Evolutionary conservation across 2,797 vertebrate species (phyloP), one percentile per base, ranked within the genome.

Genomic region (Lepilemur ruficaudatus): DNA sequence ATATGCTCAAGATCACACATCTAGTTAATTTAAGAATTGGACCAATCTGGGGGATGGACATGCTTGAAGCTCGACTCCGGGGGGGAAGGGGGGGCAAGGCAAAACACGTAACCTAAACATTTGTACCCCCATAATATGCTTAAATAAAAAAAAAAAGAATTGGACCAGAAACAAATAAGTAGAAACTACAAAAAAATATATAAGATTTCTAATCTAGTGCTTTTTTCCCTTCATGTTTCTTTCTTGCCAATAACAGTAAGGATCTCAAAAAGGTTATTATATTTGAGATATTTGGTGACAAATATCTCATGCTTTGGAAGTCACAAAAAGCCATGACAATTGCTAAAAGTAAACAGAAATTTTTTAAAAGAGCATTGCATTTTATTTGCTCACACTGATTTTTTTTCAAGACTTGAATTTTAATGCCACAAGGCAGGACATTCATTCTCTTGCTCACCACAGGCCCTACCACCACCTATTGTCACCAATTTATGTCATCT

Each of bases 291-390:
- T 38, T 38, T 38, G 35, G 11, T 41, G 81, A 50, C 50, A 67
- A 79, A 46, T 41, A 80, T 23, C 4, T 73, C 59, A 57, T 61
- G 30, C n/a, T 92, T 70, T 89, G 59, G 63, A 80, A 93, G 50
- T 75, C 43, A 52, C 4, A 48, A 67, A 94, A 70, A 17, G n/a
- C 7, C 65, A 46, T 43, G 38, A 52, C 67, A 85, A 9, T 63
- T 91, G 52, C 32, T 69, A 59, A 65, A 59, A 61, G 32, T 75
- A 30, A 75, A 43, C 9, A 50, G 35, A 28, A 52, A 5, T 22
- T 61, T 73, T 55, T 84, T 70, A 35, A 79, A 55, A 55, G 8
- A 78, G 7, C 14, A 55, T 1, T 30, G 1, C 67, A 12, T 41
- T 61, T 75, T 82, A 75, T 91, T 95, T 25, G 10, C 50, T 75